A percentile compares a stretch with the other conserved stretches of the same genome.
These are phyloP conservation scores for Cylas formicarius DNA, from an alignment of 1,140 invertebrate species.

Conservation along the genomic window DNA sequence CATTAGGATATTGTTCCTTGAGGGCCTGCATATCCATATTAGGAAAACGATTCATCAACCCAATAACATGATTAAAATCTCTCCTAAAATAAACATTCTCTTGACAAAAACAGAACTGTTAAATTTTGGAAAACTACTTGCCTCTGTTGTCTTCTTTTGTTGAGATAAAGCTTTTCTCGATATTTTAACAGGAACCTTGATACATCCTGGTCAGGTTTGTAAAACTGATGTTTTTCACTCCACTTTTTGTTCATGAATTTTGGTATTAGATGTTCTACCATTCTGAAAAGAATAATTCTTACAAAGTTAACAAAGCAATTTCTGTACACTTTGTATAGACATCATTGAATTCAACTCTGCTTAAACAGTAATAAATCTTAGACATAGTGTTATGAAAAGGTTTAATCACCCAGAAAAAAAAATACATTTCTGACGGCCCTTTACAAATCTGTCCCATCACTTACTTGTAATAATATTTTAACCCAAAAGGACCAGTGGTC, in stretches of 20 bases:
- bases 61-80: slow-evolving; percentile 56
- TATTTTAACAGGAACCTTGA: slow-evolving; percentile 57
- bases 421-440: not conserved
- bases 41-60: slow-evolving; percentile 65
- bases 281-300: slow-evolving; percentile 37
- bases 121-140: slow-evolving; percentile 33
- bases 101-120: slow-evolving; percentile 11
- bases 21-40: slow-evolving; percentile 65
- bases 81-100: slow-evolving; percentile 47
- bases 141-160: slow-evolving; percentile 50
- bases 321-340: too few relatives aligned
- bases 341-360: too few relatives aligned
- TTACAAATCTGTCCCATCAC: slow-evolving; percentile 2
- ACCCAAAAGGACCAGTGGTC: slow-evolving; percentile 54
- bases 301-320: too few relatives aligned
- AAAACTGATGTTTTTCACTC: slow-evolving; percentile 45
- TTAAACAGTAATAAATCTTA: too few relatives aligned
- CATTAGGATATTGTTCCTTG: slow-evolving; percentile 66
- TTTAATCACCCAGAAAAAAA: too few relatives aligned
- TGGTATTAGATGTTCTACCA: slow-evolving; percentile 50
- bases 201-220: slow-evolving; percentile 47
- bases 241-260: slow-evolving; percentile 55
- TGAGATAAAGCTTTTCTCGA: slow-evolving; percentile 56
- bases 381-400: too few relatives aligned
- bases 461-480: slow-evolving; percentile 44